Conservation (phyloP, 1,140 invertebrate species). For the Chironomus striatipennis region DNA sequence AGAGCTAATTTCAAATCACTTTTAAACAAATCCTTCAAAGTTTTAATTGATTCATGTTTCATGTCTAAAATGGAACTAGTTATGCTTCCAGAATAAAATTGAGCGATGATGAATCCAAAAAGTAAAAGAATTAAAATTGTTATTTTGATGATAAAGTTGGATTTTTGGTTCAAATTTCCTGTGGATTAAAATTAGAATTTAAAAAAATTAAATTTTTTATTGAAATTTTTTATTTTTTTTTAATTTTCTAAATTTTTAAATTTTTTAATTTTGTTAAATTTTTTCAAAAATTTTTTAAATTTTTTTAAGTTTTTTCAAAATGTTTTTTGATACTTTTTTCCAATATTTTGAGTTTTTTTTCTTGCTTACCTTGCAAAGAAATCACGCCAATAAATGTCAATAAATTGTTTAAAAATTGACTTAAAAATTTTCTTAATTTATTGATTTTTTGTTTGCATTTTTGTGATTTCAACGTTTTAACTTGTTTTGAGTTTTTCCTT, state of each 20-base stretch:
- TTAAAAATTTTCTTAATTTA: no score
- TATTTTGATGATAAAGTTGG: conserved; percentile 47
- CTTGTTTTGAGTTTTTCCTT: no score
- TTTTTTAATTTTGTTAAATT: no score
- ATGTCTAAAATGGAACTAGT: conserved; percentile 58
- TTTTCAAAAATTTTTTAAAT: no score
- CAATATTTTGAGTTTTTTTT: no score
- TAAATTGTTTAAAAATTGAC: conserved; percentile 28
- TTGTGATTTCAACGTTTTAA: background rate
- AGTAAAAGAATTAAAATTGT: conserved; percentile 52
- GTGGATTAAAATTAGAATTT: no score
- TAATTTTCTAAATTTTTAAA: no score
- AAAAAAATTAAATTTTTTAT: no score
- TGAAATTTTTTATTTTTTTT: no score
- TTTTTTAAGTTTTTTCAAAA: no score
- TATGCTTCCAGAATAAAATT: conserved; percentile 65
- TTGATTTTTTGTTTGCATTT: no score
- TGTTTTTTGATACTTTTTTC: no score
- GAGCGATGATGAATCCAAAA: conserved; percentile 54
- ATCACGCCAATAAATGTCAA: conserved; percentile 41
- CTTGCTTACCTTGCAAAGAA: conserved; percentile 45
- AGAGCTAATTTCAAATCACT: conserved; percentile 51
- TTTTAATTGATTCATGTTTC: conserved; percentile 52
- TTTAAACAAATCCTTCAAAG: conserved; percentile 48
- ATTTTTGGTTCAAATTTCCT: conserved; percentile 33